Evolutionary conservation across 2,113 vertebrate genomes (phyloP), one percentile per base, ranked within the genome.

Genomic region (Emydocephalus ijimae): DNA sequence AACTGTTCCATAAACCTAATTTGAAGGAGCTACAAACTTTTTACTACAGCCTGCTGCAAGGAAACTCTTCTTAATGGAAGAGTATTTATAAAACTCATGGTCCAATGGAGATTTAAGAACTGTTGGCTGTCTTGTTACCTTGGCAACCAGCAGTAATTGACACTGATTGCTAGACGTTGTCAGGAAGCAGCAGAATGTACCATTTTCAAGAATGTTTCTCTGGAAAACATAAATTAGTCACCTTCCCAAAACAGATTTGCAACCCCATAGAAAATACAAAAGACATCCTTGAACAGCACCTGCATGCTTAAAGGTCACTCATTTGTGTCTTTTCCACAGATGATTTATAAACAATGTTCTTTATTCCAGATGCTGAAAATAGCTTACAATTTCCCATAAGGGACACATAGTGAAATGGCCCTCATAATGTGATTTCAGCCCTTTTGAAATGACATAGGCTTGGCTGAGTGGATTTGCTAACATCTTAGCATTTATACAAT

Each of bases 51-150:
- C 95, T 92, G 89, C 94, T 93, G 93, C 81, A 94, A 94, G 93
- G 89, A 95, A 94, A n/a, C 21, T 91, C 85, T 94, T 95, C 95
- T 91, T 93, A 96, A 95, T 93, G 90, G 89, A 91, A 89, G 14
- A 81, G 90, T 96, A 94, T 97, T 96, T 97, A 93, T 97, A 95
- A 96, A 97, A 97, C 96, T 97, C 96, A 96, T 96, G 95, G 95
- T 96, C 97, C 97, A 97, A 97, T 96, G 95, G 97, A 97, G 96
- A 98, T 96, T 97, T 97, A 95, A 97, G 97, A 97, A 97, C 92
- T 91, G 93, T 97, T 96, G 95, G 96, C 96, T 96, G 94, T 94
- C 96, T 95, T 26, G 96, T 98, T 98, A 91, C 96, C 90, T 95
- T 97, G 96, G 97, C 95, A 97, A 98, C 98, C 91, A 93, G 91